Base-by-base conservation (phyloP, 2,888 invertebrate genomes). In the Lycophotia porphyrea region DNA sequence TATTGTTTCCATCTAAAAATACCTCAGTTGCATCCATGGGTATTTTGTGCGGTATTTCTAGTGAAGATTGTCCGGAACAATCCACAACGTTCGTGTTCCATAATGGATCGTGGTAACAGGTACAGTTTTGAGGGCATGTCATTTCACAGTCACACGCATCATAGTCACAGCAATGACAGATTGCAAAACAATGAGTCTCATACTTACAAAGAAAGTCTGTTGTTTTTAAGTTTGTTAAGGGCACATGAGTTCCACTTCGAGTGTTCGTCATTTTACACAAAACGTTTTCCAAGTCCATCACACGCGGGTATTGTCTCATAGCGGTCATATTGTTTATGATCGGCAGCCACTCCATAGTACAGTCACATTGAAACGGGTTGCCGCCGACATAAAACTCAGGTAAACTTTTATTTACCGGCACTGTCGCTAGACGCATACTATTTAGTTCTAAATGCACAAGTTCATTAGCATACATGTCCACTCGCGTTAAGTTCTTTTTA, bases 111-210 rank as follows among this genome's bases (percentile, higher is more conserved):
- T 99, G 99, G 95, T 98, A 99, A 94, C 99, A 99, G 87, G 98
- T 98, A 96, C 99, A 99, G 91, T 98, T 98, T 89, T 97, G 97
- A 49, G 99, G 99, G 92, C 99, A 99, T 84, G 98, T 99, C 98
- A 99, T 99, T 96, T 99, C 99, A 95, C 99, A 99, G 95, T 99
- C 99, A 95, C 99, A 99, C 81, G 98, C 98, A 92, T 99, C 99
- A 93, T 98, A 99, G 93, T 99, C 99, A 95, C 99, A 99, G 95
- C 99, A 99, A 93, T 99, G 98, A 95, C 99, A 99, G 70, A 98
- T 97, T 60, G 99, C 98, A 94, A 99, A 99, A 96, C 99, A 99
- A 95, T 99, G 99, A 72, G 98, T 98, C 92, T 98, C 98, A 96
- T 99, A 99, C 90, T 98, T 98, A 96, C 99, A 99, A 89, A 99